A percentile compares a stretch with the other conserved stretches of the same genome.
These are phyloP conservation scores for Oligia latruncula DNA, from an alignment of 2,888 invertebrate species.

Conservation along the genomic window DNA sequence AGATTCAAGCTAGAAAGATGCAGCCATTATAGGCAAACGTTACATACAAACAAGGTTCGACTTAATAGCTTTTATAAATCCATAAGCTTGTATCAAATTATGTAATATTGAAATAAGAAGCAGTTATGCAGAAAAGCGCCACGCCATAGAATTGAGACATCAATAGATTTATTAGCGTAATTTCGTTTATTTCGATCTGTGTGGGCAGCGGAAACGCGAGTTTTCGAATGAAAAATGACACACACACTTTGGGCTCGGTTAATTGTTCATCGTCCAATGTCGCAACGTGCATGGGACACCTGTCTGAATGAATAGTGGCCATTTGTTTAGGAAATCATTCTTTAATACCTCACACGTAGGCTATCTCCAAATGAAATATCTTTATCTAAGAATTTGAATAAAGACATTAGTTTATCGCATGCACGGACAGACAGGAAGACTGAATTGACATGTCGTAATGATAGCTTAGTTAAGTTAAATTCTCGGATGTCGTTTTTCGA, in stretches of 20 bases:
- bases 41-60: neutral
- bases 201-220: conserved; percentile 62
- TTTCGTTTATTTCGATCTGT: conserved; percentile 61
- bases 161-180: conserved; percentile 53
- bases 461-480: neutral
- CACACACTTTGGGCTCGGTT: conserved; percentile 51
- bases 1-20: neutral
- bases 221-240: conserved; percentile 74
- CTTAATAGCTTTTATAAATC: neutral
- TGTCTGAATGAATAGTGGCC: conserved; percentile 59
- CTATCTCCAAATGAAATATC: conserved; percentile 50
- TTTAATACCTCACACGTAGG: conserved; percentile 61
- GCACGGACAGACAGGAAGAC: conserved; percentile 12
- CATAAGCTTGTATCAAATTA: conserved; percentile 18
- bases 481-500: neutral
- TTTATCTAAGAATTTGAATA: conserved; percentile 57
- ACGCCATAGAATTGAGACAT: conserved; percentile 50
- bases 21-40: neutral
- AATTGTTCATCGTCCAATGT: conserved; percentile 57
- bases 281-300: conserved; percentile 48
- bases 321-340: conserved; percentile 50
- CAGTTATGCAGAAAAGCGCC: conserved; percentile 41
- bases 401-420: conserved; percentile 40
- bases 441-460: conserved; percentile 38
- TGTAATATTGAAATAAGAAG: conserved; percentile 38